Conservation (phyloP, 1,140 invertebrate species). For the Nymphalis io region DNA sequence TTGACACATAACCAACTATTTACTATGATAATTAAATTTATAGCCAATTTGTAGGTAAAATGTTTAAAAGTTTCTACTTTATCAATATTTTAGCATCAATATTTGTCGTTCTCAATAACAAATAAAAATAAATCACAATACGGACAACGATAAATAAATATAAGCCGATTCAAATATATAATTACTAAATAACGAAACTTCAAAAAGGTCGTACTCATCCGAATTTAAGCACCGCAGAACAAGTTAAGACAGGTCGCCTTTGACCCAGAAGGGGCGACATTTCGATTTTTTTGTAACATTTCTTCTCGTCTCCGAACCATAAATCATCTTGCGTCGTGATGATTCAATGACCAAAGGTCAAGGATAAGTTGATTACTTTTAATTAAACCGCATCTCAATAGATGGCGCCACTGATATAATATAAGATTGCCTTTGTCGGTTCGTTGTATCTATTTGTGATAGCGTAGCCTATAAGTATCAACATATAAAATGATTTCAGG, state of each 20-base stretch:
- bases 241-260: constrained; percentile 25
- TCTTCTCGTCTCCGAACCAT: constrained; percentile 21
- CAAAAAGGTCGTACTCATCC: constrained; percentile 3
- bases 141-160: too few relatives aligned
- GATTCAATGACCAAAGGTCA: constrained; percentile 19
- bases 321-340: constrained; percentile 24
- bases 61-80: too few relatives aligned
- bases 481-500: too few relatives aligned
- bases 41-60: too few relatives aligned
- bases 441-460: neutral
- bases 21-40: too few relatives aligned
- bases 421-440: neutral
- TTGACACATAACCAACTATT: too few relatives aligned
- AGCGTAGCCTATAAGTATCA: too few relatives aligned
- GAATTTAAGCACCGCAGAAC: neutral
- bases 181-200: neutral
- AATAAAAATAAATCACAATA: too few relatives aligned
- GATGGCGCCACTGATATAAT: neutral
- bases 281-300: constrained; percentile 21
- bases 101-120: too few relatives aligned
- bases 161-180: too few relatives aligned
- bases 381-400: constrained; percentile 1
- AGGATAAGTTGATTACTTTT: constrained; percentile 14
- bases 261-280: constrained; percentile 34
- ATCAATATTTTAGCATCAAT: too few relatives aligned